Percentiles rank a stretch among this genome's conserved stretches.
phyloP scores from a whole-genome alignment of 37 sponge, comb jelly and placozoan genomes.

The Corticium candelabrum region DNA sequence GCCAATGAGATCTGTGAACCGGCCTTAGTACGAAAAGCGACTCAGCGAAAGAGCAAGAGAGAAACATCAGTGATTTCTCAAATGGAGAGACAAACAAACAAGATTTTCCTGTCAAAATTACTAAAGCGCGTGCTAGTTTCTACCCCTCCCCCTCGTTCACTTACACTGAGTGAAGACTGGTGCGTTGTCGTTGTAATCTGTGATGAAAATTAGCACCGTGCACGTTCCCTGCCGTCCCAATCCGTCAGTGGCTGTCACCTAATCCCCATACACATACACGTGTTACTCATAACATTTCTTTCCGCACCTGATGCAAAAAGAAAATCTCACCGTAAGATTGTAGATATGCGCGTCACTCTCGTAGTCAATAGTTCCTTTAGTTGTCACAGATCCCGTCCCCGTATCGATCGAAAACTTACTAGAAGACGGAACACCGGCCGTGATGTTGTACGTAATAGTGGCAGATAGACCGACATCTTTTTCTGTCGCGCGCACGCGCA shows the following conservation, averaged over 20 bases:
- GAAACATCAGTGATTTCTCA: too few species aligned
- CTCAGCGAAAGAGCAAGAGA: too few species aligned
- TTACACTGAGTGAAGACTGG: conserved; percentile 27
- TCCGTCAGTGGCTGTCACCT: not conserved
- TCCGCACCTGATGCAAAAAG: too few species aligned
- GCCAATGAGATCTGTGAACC: too few species aligned
- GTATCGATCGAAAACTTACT: not conserved
- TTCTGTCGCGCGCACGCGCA: not conserved
- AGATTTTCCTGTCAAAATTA: too few species aligned
- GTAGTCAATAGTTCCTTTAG: not conserved
- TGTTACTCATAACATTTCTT: not conserved
- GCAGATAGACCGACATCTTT: not conserved
- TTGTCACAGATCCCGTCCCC: not conserved
- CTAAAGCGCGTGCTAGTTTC: too few species aligned
- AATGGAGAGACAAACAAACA: too few species aligned
- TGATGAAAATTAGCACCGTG: conserved; percentile 26
- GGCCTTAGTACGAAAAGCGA: too few species aligned
- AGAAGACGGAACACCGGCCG: not conserved
- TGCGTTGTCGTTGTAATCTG: conserved; percentile 57
- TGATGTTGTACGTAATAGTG: not conserved
- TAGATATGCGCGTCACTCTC: not conserved
- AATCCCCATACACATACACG: not conserved
- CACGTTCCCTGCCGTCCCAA: not conserved
- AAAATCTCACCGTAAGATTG: not conserved
- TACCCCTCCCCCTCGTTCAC: conserved; percentile 11